Base-by-base conservation (phyloP, 2,113 vertebrate genomes). In the Callipepla californica region DNA sequence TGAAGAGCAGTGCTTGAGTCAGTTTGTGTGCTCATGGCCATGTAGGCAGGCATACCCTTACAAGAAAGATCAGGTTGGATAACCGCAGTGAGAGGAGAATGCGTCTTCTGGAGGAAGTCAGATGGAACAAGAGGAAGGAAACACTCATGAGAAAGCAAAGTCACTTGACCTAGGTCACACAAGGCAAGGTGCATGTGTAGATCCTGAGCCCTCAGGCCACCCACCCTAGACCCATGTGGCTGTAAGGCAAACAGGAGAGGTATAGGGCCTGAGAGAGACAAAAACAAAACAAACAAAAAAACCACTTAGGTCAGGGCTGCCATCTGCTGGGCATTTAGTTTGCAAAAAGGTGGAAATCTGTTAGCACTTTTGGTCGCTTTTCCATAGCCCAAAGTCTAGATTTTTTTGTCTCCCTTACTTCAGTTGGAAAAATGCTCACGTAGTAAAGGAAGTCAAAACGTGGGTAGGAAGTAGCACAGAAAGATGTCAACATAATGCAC, bases 241-340 rank as follows among this genome's bases (percentile, higher is more conserved):
- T 32, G 50, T 22, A 38, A 42, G 34, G 26, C 45, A 51, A n/a
- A 28, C 11, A 47, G 32, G 16, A n/a, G 55, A 72, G 16, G 26
- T 16, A 32, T 21, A 19, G 32, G 32, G 13, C 44, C 11, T 81
- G 34, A 48, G 34, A 61, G 57, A 53, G 17, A 40, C 14, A 11
- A 20, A 21, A 34, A 40, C 40, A 40, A 40, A 40, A 40, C 40
- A 48, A 12, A 20, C 15, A 26, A 48, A 12, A 28, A 45, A 8
- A 28, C 19, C 23, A 26, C 45, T n/a, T 26, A 23, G 18, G 66
- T 22, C 66, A 68, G 45, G 45, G 20, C 9, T 61, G 66, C 9
- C 1, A 0, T 18, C 47, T n/a, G n/a, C 13, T 50, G 47, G 13
- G 7, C 4, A 6, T 16, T 36, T 30, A 38, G 4, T 30, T 62